phyloP scores from a whole-genome alignment of 1,140 invertebrate genomes.

The Choristoneura fumiferana region DNA sequence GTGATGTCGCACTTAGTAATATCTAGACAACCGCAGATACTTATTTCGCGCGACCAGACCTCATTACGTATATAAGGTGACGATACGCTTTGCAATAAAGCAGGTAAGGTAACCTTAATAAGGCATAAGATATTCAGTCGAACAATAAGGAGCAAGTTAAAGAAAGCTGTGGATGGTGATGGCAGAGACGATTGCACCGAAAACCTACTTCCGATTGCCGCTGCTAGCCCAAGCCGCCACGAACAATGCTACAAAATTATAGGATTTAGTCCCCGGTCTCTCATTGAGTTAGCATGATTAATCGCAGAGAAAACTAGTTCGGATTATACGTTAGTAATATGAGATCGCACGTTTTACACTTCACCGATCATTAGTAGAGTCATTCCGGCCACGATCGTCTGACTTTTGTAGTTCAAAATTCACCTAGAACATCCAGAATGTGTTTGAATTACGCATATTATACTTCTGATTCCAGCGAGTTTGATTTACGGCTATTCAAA shows the following conservation, averaged over 20 bases:
- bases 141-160: not conserved
- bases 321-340: constrained; percentile 52
- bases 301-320: constrained; percentile 58
- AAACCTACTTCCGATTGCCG: constrained; percentile 66
- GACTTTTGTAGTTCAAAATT: constrained; percentile 44
- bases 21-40: constrained; percentile 37
- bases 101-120: not conserved
- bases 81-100: not conserved
- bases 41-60: constrained; percentile 1
- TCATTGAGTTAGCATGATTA: constrained; percentile 67
- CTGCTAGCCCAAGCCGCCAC: constrained; percentile 40
- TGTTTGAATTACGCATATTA: constrained; percentile 47
- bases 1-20: constrained; percentile 53
- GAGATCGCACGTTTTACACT: constrained; percentile 52
- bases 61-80: constrained; percentile 10
- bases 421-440: constrained; percentile 34
- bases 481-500: constrained; percentile 32
- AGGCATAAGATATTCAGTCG: not conserved
- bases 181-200: constrained; percentile 56
- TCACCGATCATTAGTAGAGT: constrained; percentile 46
- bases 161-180: constrained; percentile 47
- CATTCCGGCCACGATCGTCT: constrained; percentile 41
- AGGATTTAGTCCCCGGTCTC: constrained; percentile 58
- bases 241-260: constrained; percentile 68
- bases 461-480: constrained; percentile 32